A percentile compares a stretch with the other conserved stretches of the same genome.
These are phyloP conservation scores for Hippocampus barbouri DNA, from an alignment of 2,113 vertebrate species.

Conservation along the genomic window DNA sequence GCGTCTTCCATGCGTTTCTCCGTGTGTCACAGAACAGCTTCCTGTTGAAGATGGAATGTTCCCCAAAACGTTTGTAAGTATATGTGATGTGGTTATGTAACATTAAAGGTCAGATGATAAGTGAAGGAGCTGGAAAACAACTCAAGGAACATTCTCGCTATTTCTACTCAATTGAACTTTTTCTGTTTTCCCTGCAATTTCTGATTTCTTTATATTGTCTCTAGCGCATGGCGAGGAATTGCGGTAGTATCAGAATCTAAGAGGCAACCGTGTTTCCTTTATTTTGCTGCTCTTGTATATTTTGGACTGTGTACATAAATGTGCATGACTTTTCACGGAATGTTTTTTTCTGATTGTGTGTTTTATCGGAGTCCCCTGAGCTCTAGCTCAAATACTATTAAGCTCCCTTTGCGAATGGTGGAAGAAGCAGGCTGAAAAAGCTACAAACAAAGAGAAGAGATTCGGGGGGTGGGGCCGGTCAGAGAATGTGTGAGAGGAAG, in stretches of 20 bases:
- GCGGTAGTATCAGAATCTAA: conserved; percentile 6
- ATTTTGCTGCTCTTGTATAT: conserved; percentile 27
- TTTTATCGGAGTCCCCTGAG: conserved; percentile 21
- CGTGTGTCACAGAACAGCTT: conserved; percentile 6
- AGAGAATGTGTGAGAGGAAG: conserved; percentile 6
- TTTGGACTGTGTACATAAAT: conserved; percentile 14
- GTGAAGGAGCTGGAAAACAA: background rate
- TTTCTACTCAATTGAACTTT: background rate
- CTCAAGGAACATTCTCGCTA: background rate
- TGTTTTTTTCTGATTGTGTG: conserved; percentile 13
- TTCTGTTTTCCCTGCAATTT: background rate
- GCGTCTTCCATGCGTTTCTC: conserved; percentile 13
- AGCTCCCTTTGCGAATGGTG: conserved; percentile 6
- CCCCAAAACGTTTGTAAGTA: background rate
- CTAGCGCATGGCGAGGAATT: background rate
- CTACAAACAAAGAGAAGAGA: conserved; percentile 18
- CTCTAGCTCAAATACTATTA: conserved; percentile 13
- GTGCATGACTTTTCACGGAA: conserved; percentile 20
- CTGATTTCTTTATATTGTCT: background rate
- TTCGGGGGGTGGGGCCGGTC: background rate
- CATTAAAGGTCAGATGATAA: conserved; percentile 1
- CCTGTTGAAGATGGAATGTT: background rate
- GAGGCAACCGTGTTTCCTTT: conserved; percentile 8
- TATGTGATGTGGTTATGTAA: background rate
- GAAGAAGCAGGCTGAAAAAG: conserved; percentile 11